phyloP scores from a whole-genome alignment of 2,113 vertebrate genomes.

The Paratilapia polleni region DNA sequence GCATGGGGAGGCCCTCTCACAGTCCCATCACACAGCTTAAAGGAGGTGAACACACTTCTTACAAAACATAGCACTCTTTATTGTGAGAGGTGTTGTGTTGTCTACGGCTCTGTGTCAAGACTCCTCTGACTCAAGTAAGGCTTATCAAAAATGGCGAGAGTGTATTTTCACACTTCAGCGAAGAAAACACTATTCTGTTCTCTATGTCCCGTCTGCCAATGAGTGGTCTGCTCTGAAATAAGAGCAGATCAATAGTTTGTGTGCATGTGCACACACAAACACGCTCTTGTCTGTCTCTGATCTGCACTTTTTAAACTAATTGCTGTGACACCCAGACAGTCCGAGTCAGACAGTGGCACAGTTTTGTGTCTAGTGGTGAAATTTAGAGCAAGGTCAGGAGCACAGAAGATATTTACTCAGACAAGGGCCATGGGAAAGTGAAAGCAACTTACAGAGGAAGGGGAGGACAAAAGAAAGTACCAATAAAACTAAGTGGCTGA shows the following conservation, averaged over 20 bases:
- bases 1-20: slow-evolving; percentile 21
- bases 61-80: neutral
- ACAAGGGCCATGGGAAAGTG: slow-evolving; percentile 56
- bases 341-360: slow-evolving; percentile 14
- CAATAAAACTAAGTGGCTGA: neutral
- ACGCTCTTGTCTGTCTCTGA: neutral
- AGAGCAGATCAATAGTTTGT: neutral
- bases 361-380: slow-evolving; percentile 48
- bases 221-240: neutral
- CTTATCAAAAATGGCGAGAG: neutral
- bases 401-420: slow-evolving; percentile 37
- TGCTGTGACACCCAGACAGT: slow-evolving; percentile 44
- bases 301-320: slow-evolving; percentile 16
- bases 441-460: slow-evolving; percentile 1
- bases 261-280: neutral
- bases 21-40: neutral
- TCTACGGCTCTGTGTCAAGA: neutral
- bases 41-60: neutral
- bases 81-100: neutral
- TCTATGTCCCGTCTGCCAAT: neutral
- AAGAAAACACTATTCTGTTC: neutral
- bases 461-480: neutral
- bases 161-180: neutral
- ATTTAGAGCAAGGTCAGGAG: slow-evolving; percentile 66
- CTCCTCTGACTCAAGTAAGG: neutral